Percentiles rank a stretch among this genome's conserved stretches.
Conservation (phyloP, 2,113 vertebrate genomes). For the Zosterops japonicus region DNA sequence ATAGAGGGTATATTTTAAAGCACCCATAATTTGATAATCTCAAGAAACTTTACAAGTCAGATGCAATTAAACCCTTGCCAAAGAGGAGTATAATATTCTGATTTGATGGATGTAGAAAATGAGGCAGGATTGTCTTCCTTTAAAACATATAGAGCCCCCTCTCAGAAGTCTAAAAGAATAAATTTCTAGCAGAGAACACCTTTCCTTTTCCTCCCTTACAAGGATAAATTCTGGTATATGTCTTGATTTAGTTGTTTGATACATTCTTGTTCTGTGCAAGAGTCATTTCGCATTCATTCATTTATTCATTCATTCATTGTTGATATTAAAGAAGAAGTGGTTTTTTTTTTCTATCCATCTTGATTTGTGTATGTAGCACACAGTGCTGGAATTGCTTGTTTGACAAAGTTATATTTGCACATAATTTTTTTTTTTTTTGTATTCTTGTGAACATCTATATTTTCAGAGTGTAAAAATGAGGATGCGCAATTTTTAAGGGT, state of each 20-base stretch:
- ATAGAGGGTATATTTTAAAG: not conserved
- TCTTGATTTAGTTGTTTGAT: not conserved
- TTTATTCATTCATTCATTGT: not conserved
- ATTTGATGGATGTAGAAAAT: not conserved
- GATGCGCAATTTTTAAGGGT: not conserved
- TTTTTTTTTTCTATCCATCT: not conserved
- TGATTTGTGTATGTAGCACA: not conserved
- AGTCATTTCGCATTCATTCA: not conserved
- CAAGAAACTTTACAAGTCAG: not conserved
- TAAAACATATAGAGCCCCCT: rapidly evolving
- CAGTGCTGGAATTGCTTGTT: not conserved
- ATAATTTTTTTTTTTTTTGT: not conserved
- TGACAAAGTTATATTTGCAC: not conserved
- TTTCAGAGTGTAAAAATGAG: not conserved
- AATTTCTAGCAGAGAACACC: not conserved
- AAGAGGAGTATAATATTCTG: not conserved
- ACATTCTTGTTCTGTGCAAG: not conserved
- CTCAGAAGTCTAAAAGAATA: not conserved
- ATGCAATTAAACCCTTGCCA: not conserved
- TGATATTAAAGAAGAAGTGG: not conserved
- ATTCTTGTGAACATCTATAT: not conserved
- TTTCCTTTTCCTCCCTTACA: not conserved
- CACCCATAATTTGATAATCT: not conserved
- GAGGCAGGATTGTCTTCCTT: not conserved
- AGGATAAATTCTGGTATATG: not conserved